A percentile compares a stretch with the other conserved stretches of the same genome.
These are phyloP conservation scores for Danaus chrysippus DNA, from an alignment of 2,888 invertebrate genomes.

Conservation along the genomic window DNA sequence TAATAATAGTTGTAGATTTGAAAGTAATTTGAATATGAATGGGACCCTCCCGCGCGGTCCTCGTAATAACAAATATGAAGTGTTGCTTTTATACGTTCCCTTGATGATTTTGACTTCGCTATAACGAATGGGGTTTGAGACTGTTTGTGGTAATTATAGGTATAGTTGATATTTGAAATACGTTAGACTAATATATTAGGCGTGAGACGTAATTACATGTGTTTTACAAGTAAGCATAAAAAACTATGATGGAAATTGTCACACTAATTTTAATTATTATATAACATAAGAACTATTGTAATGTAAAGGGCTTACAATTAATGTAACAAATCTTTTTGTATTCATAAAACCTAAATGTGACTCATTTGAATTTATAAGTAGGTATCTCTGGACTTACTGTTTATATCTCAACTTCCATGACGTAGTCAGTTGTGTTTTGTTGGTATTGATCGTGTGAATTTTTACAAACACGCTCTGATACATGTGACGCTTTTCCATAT, in stretches of 20 bases:
- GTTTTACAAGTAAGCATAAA: constrained; percentile 3
- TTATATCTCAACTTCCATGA: constrained; percentile 10
- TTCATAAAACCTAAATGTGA: background rate
- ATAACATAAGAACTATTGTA: background rate
- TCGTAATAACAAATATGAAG: constrained; percentile 78
- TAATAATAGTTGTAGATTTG: constrained; percentile 79
- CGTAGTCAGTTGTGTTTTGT: constrained; percentile 20
- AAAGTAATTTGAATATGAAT: constrained; percentile 78
- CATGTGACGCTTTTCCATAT: constrained; percentile 70
- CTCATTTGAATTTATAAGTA: background rate
- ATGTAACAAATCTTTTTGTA: too few species aligned
- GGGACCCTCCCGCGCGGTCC: constrained; percentile 70
- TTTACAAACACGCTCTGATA: constrained; percentile 46
- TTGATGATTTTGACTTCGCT: constrained; percentile 67
- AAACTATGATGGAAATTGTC: background rate
- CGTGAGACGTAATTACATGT: constrained; percentile 21
- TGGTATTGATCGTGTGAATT: constrained; percentile 41
- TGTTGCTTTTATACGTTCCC: constrained; percentile 69
- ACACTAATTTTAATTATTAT: background rate
- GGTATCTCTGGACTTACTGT: background rate
- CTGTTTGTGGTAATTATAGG: constrained; percentile 63
- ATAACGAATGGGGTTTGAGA: constrained; percentile 61
- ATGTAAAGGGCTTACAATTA: too few species aligned
- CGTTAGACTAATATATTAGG: constrained; percentile 27
- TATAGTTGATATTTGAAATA: constrained; percentile 39